A percentile compares a stretch with the other conserved stretches of the same genome.
Evolutionary conservation across 2,113 vertebrate species (phyloP).

Genomic region (Dolichotis patagonum): DNA sequence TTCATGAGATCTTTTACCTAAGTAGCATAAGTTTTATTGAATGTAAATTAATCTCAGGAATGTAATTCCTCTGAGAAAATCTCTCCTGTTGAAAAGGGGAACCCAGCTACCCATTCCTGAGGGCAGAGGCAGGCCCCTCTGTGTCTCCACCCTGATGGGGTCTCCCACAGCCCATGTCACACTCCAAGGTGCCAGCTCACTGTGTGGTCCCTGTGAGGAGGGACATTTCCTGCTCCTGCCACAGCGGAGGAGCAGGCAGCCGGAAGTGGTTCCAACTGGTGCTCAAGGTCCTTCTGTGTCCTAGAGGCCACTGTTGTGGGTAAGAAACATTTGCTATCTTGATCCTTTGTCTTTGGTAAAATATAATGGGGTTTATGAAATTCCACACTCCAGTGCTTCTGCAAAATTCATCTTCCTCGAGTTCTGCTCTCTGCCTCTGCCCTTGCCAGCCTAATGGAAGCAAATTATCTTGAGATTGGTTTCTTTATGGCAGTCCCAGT

Average conservation of each 20-base stretch:
- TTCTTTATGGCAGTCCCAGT: neutral
- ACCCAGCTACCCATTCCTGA: no score
- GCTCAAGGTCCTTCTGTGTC: neutral
- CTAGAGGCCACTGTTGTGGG: neutral
- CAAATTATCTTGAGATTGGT: neutral
- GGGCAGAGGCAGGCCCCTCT: neutral
- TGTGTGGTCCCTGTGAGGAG: neutral
- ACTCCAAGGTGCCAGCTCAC: neutral
- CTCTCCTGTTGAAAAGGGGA: neutral
- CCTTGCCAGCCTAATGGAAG: accelerated
- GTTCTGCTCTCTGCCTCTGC: neutral
- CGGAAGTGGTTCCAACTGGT: neutral
- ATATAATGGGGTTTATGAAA: neutral
- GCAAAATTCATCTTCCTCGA: neutral
- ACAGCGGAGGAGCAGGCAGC: accelerated
- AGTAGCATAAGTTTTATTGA: neutral
- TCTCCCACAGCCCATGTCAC: neutral
- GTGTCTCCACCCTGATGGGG: neutral
- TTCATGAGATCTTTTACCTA: no score
- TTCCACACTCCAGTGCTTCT: neutral
- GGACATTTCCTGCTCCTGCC: accelerated
- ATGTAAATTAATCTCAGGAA: no score
- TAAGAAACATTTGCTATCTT: neutral
- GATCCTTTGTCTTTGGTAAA: neutral
- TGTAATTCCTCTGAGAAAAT: neutral